These are phyloP conservation scores for Endomychus coccineus DNA, from an alignment of 2,888 invertebrate genomes.

Conservation along the genomic window DNA sequence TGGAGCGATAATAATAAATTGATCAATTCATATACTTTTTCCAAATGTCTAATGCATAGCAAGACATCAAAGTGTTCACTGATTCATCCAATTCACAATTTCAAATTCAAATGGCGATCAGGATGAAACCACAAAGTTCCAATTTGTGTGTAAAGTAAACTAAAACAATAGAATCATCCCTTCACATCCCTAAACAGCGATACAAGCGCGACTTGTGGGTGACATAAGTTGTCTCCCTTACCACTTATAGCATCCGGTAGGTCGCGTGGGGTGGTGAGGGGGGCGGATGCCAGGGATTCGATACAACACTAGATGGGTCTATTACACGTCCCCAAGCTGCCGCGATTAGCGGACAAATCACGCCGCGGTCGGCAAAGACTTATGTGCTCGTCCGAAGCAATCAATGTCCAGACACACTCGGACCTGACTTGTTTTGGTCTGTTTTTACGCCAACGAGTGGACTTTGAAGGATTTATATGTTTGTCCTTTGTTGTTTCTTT, in stretches of 20 bases:
- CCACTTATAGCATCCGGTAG: conserved; percentile 33
- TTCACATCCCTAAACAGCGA: too few relatives aligned
- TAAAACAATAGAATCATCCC: too few relatives aligned
- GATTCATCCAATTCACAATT: too few relatives aligned
- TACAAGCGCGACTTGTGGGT: too few relatives aligned
- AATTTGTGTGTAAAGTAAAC: too few relatives aligned
- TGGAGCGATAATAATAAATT: too few relatives aligned
- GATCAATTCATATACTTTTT: too few relatives aligned
- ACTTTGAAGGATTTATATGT: conserved; percentile 42
- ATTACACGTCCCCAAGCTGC: conserved; percentile 38
- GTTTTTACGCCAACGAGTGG: conserved; percentile 31
- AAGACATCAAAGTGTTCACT: too few relatives aligned
- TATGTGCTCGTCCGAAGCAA: conserved; percentile 42
- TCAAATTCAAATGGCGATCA: too few relatives aligned
- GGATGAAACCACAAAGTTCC: too few relatives aligned
- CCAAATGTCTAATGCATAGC: too few relatives aligned
- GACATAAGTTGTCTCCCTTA: conserved; percentile 13
- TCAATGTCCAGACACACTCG: conserved; percentile 37
- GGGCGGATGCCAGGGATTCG: conserved; percentile 8
- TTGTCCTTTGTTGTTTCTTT: conserved; percentile 21
- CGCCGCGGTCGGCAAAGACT: conserved; percentile 39
- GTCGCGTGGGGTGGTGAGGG: conserved; percentile 10
- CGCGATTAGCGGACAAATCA: conserved; percentile 44
- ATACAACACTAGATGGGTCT: conserved; percentile 34
- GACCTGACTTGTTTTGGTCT: conserved; percentile 30